These are phyloP conservation scores for Rattus rattus DNA, from an alignment of 2,113 vertebrate species.

Conservation along the genomic window DNA sequence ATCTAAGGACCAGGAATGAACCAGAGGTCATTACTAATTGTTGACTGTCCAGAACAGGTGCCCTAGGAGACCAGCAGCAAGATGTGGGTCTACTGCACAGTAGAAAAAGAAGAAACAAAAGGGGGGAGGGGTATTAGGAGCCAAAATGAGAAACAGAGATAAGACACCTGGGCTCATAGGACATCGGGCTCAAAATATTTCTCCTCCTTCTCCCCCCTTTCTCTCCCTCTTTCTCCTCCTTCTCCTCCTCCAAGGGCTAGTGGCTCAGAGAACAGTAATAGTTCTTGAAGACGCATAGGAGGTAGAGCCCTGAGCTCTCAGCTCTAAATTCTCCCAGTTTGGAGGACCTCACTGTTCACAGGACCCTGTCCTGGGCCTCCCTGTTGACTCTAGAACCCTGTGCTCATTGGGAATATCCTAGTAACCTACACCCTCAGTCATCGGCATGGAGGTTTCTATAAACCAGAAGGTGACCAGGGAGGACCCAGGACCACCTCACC, in stretches of 20 bases:
- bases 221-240: too few relatives aligned
- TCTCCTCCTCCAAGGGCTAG: background rate
- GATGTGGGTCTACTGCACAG: too few relatives aligned
- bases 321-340: background rate
- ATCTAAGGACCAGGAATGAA: background rate
- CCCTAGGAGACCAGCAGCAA: background rate
- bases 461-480: too few relatives aligned
- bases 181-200: background rate
- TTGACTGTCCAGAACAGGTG: background rate
- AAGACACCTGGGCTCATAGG: background rate
- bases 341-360: background rate
- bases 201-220: background rate
- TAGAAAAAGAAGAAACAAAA: background rate
- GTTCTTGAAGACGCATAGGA: background rate
- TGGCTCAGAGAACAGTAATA: background rate
- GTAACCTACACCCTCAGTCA: too few relatives aligned
- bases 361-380: background rate
- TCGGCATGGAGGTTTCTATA: background rate
- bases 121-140: too few relatives aligned
- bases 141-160: too few relatives aligned
- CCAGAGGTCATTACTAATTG: background rate
- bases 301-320: background rate
- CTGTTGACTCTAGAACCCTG: background rate
- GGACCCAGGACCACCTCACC: background rate
- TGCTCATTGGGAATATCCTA: accelerated